Evolutionary conservation across 2,888 invertebrate species (phyloP).

Genomic region (Mesorhabditis spiculigera): DNA sequence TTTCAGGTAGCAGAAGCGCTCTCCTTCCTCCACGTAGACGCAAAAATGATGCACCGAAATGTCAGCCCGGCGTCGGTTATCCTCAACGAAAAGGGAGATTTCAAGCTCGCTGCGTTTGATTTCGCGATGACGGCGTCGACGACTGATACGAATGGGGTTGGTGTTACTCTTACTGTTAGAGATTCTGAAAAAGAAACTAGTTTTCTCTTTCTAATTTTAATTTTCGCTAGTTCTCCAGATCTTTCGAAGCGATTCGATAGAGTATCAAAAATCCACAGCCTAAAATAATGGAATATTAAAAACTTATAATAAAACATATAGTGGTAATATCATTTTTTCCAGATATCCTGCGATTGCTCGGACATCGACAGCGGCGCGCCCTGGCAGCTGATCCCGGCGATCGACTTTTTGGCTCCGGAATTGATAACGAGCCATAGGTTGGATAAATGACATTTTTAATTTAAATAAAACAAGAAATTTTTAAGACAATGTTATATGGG

Average conservation of each 20-base stretch:
- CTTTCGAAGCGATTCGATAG: too few species aligned
- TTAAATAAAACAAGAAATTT: not conserved
- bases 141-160: not conserved
- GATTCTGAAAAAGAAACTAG: too few species aligned
- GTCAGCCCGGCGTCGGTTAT: conserved; percentile 80
- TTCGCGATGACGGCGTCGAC: conserved; percentile 13
- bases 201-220: too few species aligned
- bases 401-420: conserved; percentile 88
- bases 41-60: conserved; percentile 86
- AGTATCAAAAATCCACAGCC: too few species aligned
- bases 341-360: conserved; percentile 62
- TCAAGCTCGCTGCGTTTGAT: conserved; percentile 97
- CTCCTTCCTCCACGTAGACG: conserved; percentile 86
- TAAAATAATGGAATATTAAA: too few species aligned
- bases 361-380: conserved; percentile 76
- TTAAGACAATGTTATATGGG: not conserved
- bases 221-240: too few species aligned
- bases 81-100: conserved; percentile 84
- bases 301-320: too few species aligned
- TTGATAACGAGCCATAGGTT: conserved; percentile 70
- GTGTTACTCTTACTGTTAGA: not conserved
- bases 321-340: not conserved
- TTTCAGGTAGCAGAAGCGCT: conserved; percentile 79
- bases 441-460: too few species aligned
- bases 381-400: conserved; percentile 72